A percentile compares a stretch with the other conserved stretches of the same genome.
These are phyloP conservation scores for Hylomyscus alleni DNA, from an alignment of 2,797 vertebrate genomes.

Conservation along the genomic window DNA sequence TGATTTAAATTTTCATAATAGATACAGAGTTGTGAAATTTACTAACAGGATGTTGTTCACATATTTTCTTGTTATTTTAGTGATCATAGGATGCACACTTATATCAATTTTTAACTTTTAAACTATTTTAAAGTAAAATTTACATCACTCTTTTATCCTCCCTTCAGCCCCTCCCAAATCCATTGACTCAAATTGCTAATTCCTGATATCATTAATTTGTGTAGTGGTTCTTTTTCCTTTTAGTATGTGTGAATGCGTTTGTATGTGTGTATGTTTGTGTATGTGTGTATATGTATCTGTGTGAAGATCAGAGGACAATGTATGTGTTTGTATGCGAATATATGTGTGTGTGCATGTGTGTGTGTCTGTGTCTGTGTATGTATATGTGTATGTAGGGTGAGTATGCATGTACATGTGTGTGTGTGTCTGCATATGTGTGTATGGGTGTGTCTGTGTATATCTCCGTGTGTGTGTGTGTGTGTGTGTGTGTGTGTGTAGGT, in stretches of 20 bases:
- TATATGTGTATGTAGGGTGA: too few relatives aligned
- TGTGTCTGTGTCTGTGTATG: background rate
- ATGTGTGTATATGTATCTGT: too few relatives aligned
- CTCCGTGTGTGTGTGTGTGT: background rate
- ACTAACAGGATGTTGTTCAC: background rate
- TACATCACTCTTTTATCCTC: background rate
- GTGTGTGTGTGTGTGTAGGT: too few relatives aligned
- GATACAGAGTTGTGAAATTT: background rate
- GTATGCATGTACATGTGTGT: background rate
- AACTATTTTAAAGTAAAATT: background rate
- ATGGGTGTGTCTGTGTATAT: too few relatives aligned
- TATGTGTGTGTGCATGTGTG: background rate
- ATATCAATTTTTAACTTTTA: background rate
- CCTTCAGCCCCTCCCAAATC: background rate
- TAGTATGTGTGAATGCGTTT: background rate
- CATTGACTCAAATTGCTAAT: background rate
- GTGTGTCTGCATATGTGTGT: background rate
- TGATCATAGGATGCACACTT: background rate
- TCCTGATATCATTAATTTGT: background rate
- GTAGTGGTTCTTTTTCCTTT: background rate
- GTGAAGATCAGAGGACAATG: too few relatives aligned
- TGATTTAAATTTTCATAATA: background rate
- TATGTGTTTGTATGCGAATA: background rate
- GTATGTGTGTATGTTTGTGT: too few relatives aligned
- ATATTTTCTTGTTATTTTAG: background rate